Evolutionary conservation across 2,888 invertebrate genomes (phyloP).

Genomic region (Conchocele bisecta): DNA sequence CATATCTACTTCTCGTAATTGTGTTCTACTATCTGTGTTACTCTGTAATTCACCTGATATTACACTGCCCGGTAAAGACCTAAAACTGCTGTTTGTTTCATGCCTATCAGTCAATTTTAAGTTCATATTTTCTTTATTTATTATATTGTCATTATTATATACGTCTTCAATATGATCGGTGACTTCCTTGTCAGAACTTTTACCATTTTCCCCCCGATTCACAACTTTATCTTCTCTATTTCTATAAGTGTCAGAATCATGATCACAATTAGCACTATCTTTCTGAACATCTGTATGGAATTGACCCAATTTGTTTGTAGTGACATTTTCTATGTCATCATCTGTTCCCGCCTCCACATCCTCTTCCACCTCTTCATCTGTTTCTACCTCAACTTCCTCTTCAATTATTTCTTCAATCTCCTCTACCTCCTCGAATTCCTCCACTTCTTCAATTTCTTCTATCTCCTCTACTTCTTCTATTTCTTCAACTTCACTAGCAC

Average conservation of each 20-base stretch:
- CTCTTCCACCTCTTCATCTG: slow-evolving; percentile 41
- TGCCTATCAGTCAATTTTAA: too few relatives aligned
- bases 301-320: neutral
- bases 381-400: slow-evolving; percentile 6
- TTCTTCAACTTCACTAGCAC: slow-evolving; percentile 1
- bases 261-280: too few relatives aligned
- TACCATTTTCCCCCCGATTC: neutral
- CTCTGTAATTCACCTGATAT: too few relatives aligned
- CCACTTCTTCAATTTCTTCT: slow-evolving; percentile 6
- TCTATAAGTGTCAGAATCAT: too few relatives aligned
- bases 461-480: slow-evolving; percentile 3
- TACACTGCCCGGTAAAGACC: too few relatives aligned
- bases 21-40: too few relatives aligned
- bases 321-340: slow-evolving; percentile 45
- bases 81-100: too few relatives aligned
- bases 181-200: neutral
- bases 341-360: slow-evolving; percentile 50
- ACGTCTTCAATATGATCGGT: too few relatives aligned
- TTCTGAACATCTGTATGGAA: neutral
- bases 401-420: slow-evolving; percentile 26
- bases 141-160: too few relatives aligned
- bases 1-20: too few relatives aligned
- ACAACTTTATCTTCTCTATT: too few relatives aligned
- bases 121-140: too few relatives aligned
- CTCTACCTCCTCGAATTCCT: slow-evolving; percentile 27